Evolutionary conservation across 35 echinoderm and acorn worm species (phyloP).

Genomic region (Stichopus chloronotus): DNA sequence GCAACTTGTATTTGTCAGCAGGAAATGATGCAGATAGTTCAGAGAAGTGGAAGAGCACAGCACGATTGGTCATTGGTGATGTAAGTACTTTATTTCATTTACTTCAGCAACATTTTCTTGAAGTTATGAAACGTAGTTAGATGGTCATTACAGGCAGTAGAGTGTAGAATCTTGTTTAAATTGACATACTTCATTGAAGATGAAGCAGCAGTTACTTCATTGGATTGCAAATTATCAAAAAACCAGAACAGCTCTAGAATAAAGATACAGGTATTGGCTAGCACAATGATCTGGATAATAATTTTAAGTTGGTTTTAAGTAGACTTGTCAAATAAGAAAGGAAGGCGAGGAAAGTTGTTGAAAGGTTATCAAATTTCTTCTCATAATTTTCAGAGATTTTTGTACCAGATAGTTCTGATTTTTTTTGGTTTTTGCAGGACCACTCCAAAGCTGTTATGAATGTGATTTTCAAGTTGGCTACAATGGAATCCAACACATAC

Average conservation of each 20-base stretch:
- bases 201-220: neutral
- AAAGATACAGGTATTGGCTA: neutral
- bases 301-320: neutral
- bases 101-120: no score
- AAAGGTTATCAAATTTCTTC: neutral
- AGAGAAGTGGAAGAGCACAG: no score
- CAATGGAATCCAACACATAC: neutral
- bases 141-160: no score
- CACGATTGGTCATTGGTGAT: no score
- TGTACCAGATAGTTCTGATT: neutral
- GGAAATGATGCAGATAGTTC: no score
- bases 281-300: neutral
- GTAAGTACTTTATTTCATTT: no score
- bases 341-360: neutral
- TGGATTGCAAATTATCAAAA: neutral
- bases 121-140: no score
- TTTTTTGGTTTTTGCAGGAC: neutral
- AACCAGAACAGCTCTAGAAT: neutral
- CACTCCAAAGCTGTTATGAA: conserved; percentile 8
- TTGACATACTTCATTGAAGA: no score
- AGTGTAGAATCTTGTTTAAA: no score
- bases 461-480: neutral
- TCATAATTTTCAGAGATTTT: neutral
- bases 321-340: neutral
- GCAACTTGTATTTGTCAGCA: no score